Base-by-base conservation (phyloP, 2,888 invertebrate species). In the Tholera decimalis region DNA sequence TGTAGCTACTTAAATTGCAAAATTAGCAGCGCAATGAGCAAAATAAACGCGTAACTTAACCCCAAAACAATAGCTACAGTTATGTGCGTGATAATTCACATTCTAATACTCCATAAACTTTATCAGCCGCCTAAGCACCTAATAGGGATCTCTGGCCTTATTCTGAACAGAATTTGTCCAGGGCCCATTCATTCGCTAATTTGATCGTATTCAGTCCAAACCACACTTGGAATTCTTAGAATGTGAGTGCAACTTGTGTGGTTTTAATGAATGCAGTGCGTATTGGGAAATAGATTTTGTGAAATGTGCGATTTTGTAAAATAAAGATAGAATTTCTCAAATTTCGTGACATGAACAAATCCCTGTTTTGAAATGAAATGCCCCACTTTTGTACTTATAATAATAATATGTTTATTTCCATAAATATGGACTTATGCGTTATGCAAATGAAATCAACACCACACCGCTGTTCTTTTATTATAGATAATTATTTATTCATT, bases 101-200 rank as follows among this genome's bases (percentile, higher is more conserved):
- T 56, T 73, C 55, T 62, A 59, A 59, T 73, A 61, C 61, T 39
- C 63, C 58, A 55, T 61, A 64, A 71, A 62, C 55, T 59, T 24
- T 71, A 77, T 65, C 61, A 69, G 56, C 18, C 20, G 55, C 47
- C 46, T 51, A 53, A 72, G 55, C 53, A 58, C 82, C 79, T 60
- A 54, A 79, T 70, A 75, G 35, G 79, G 61, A 62, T 57, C 30
- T n/a, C 37, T 53, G 43, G 37, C 65, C 68, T 65, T 79, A 82
- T 65, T 75, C 18, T 47, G 35, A 65, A 70, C 60, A 70, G 65
- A 76, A 82, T 82, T 76, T 76, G 73, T 79, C 82, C 39, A 73
- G 30, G 22, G 24, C 30, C 66, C 51, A 78, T 78, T 79, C 59
- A 70, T 50, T 64, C 39, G 68, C 68, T 77, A 77, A 78, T 79